Percentiles rank a stretch among this genome's conserved stretches.
Evolutionary conservation across 2,797 vertebrate genomes (phyloP).

Genomic region (Sebastes hopkinsi): DNA sequence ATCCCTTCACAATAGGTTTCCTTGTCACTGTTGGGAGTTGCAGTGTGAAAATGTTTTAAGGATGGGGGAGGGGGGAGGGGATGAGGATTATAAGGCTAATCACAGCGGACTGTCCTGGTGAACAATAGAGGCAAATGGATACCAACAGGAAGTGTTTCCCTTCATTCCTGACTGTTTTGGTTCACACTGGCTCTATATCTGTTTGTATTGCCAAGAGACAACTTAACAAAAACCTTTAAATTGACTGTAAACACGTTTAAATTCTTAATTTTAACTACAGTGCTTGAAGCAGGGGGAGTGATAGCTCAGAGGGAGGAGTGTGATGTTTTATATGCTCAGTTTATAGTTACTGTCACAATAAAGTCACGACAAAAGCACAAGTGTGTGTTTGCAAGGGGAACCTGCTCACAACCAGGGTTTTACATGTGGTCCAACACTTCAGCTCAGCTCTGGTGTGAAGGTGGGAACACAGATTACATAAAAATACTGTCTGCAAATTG

Average conservation of each 20-base stretch:
- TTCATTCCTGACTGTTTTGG: neutral
- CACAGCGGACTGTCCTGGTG: slow-evolving; percentile 24
- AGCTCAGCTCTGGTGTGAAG: neutral
- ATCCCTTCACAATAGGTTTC: slow-evolving; percentile 24
- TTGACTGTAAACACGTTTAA: neutral
- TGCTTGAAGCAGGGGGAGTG: neutral
- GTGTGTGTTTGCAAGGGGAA: neutral
- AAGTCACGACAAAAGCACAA: neutral
- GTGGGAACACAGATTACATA: neutral
- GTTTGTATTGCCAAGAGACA: neutral
- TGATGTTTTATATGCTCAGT: neutral
- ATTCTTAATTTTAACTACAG: neutral
- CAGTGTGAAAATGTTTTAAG: slow-evolving; percentile 39
- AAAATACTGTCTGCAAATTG: neutral
- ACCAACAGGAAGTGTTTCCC: slow-evolving; percentile 19
- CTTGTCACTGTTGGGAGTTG: slow-evolving; percentile 38
- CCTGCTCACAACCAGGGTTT: neutral
- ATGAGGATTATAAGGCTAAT: slow-evolving; percentile 46
- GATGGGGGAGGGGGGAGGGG: neutral
- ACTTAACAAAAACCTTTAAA: neutral
- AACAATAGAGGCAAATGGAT: slow-evolving; percentile 42
- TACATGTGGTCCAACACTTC: neutral
- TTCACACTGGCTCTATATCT: neutral
- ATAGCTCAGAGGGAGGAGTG: neutral
- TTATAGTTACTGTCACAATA: neutral